Conservation (phyloP, 92 coral and sea anemone species). For the Umimayanthus chanpuru region DNA sequence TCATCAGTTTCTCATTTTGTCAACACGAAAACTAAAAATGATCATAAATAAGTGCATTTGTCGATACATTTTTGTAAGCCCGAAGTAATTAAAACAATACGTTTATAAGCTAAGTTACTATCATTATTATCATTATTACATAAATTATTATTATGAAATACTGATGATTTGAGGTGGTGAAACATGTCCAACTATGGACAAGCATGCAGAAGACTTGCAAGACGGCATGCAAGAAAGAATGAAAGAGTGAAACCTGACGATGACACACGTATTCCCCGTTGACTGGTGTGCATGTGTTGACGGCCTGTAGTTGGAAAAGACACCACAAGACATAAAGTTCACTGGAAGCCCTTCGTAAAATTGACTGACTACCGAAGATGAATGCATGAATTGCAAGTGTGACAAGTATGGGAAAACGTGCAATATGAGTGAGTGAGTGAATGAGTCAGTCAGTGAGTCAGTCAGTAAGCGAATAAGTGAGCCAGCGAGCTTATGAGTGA, state of each 20-base stretch:
- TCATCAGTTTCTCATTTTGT: too few relatives aligned
- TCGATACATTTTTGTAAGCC: too few relatives aligned
- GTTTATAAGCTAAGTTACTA: too few relatives aligned
- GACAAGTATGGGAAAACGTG: neutral
- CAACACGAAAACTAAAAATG: too few relatives aligned
- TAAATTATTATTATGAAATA: too few relatives aligned
- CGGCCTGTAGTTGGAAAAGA: constrained; percentile 28
- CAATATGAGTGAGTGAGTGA: neutral
- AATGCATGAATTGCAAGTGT: neutral
- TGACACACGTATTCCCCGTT: constrained; percentile 34
- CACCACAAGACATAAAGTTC: neutral
- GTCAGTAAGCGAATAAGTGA: too few relatives aligned
- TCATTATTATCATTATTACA: too few relatives aligned
- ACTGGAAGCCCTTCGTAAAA: neutral
- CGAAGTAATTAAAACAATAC: too few relatives aligned
- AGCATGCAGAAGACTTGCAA: constrained; percentile 6
- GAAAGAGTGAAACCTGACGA: constrained; percentile 12
- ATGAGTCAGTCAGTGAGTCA: too few relatives aligned
- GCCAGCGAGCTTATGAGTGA: neutral
- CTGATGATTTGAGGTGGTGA: neutral
- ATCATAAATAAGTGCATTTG: too few relatives aligned
- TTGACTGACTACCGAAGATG: neutral
- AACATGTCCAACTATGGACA: neutral
- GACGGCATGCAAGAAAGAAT: constrained; percentile 25
- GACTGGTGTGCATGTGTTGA: constrained; percentile 17